Evolutionary conservation across 64 coral and sea anemone species (phyloP).

Genomic region (Montipora capricornis): DNA sequence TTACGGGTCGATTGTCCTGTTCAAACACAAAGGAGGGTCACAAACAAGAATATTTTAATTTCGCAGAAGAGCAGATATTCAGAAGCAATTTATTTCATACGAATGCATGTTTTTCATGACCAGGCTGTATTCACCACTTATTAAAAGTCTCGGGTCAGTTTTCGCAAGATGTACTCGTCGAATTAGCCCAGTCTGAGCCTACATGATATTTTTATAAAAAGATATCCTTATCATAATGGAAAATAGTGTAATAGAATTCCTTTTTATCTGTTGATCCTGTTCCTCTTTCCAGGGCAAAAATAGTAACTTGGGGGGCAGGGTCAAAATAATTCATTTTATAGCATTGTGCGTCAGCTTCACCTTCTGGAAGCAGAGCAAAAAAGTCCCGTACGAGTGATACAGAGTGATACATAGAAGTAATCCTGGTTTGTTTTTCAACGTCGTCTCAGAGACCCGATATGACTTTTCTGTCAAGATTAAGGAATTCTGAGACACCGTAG

Average conservation of each 20-base stretch:
- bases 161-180: neutral
- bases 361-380: neutral
- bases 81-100: too few species aligned
- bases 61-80: too few species aligned
- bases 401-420: too few species aligned
- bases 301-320: neutral
- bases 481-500: neutral
- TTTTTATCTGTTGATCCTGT: neutral
- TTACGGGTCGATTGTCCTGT: slow-evolving; percentile 44
- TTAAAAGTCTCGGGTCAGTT: neutral
- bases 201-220: too few species aligned
- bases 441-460: neutral
- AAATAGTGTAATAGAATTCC: neutral
- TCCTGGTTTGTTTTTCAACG: neutral
- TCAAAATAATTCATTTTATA: neutral
- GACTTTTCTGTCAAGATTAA: neutral
- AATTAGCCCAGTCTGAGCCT: neutral
- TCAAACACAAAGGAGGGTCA: neutral
- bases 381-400: too few species aligned
- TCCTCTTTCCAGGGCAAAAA: slow-evolving; percentile 32
- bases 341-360: neutral
- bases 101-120: too few species aligned
- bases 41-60: too few species aligned
- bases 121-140: neutral
- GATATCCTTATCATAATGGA: neutral